Conservation (phyloP, 2,888 invertebrate species). For the Sesia apiformis region DNA sequence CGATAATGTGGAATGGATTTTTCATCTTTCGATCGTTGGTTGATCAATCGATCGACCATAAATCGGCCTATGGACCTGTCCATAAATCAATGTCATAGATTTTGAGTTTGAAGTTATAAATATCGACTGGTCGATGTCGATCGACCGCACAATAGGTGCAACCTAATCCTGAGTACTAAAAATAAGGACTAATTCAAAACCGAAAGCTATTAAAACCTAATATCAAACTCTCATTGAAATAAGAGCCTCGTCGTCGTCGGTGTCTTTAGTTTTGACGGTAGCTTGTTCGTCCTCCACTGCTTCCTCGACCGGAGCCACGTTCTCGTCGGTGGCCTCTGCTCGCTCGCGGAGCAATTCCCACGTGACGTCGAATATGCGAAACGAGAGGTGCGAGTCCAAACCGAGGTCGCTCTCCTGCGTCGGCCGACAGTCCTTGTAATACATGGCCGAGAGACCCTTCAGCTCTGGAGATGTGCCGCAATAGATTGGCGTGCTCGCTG, state of each 20-base stretch:
- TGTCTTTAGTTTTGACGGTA: neutral
- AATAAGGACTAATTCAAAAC: too few species aligned
- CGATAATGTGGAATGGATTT: too few species aligned
- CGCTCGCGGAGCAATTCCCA: conserved; percentile 32
- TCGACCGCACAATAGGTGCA: too few species aligned
- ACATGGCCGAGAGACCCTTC: conserved; percentile 85
- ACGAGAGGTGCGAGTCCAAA: conserved; percentile 44
- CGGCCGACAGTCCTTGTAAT: conserved; percentile 91
- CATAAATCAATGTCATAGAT: too few species aligned
- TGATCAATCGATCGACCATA: too few species aligned
- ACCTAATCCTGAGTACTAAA: too few species aligned
- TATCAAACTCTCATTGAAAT: neutral
- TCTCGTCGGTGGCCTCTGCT: conserved; percentile 10
- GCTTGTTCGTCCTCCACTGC: neutral
- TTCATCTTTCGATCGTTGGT: too few species aligned
- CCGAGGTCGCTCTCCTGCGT: conserved; percentile 65
- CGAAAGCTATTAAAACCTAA: too few species aligned
- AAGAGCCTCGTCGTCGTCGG: neutral
- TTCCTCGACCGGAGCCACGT: neutral
- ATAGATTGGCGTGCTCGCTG: conserved; percentile 90
- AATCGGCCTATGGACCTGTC: too few species aligned
- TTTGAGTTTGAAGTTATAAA: too few species aligned
- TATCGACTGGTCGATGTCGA: too few species aligned
- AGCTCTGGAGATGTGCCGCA: conserved; percentile 90
- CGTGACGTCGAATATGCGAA: conserved; percentile 41